Base-by-base conservation (phyloP, 2,113 vertebrate species). In the Caranx melampygus region DNA sequence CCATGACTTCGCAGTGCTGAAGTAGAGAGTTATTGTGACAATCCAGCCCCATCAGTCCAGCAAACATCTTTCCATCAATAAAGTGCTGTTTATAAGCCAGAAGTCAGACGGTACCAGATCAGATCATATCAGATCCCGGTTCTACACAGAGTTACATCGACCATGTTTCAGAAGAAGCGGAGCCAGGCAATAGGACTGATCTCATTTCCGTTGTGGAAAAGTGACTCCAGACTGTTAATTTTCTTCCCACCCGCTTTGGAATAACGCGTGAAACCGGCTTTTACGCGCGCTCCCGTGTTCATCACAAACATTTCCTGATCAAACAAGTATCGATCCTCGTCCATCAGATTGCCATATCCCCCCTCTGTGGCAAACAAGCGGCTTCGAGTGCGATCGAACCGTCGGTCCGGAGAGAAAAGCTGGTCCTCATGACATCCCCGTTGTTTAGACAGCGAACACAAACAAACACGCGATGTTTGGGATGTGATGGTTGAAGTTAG, bases 121-220 rank as follows among this genome's bases (percentile, higher is more conserved):
- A 63, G 76, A 83, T 40, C 68, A 63, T 74, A 83, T 40, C 74
- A 63, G 76, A 83, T 40, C 74, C 65, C 45, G 66, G 68, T 8
- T 7, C 57, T 42, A 1, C 57, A 58, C 35, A 66, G 45, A 74
- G 5, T 72, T 13, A 51, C 78, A 70, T 37, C 82, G 75, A 81
- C 84, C 88, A 90, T 90, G 88, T 90, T 91, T 76, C 0, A 82
- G 77, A 37, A 79, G 79, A 77, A 85, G 71, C 9, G 63, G 55
- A 83, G 72, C 59, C 86, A 78, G 55, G 44, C 57, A 16, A 4
- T 26, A 59, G 52, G 47, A 44, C 81, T 91, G 91, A 89, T 67
- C 85, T 92, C 91, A 93, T 91, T 93, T 94, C 92, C 92, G 93
- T 76, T 90, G 44, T 75, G 85, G 88, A 93, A 88, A 90, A 91